phyloP scores from a whole-genome alignment of 2,797 vertebrate species.

The Sitta carolinensis region DNA sequence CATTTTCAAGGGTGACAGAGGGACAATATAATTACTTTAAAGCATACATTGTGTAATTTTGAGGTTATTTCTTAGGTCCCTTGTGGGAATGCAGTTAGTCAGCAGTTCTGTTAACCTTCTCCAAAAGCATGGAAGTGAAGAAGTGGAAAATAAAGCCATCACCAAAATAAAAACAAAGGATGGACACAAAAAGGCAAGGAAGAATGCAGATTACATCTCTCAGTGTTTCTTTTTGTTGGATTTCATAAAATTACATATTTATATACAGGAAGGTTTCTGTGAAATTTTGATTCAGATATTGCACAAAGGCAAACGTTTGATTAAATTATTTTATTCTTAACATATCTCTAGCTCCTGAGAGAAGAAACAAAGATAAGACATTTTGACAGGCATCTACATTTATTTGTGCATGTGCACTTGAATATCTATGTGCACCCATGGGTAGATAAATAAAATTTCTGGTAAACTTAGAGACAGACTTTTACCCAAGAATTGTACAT shows the following conservation, averaged over 20 bases:
- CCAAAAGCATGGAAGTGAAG: neutral
- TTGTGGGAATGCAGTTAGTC: neutral
- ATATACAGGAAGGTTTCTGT: neutral
- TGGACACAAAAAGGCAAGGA: neutral
- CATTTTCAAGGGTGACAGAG: neutral
- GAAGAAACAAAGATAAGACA: neutral
- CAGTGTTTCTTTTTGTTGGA: neutral
- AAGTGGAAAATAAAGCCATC: neutral
- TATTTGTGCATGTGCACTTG: neutral
- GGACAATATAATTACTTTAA: neutral
- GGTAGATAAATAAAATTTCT: neutral
- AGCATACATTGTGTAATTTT: neutral
- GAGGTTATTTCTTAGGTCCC: neutral
- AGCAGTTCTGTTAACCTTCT: neutral
- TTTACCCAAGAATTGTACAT: neutral
- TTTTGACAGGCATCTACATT: neutral
- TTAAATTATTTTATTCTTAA: neutral
- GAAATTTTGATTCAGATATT: neutral
- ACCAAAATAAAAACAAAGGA: slow-evolving; percentile 19
- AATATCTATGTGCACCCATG: neutral
- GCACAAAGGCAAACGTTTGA: neutral
- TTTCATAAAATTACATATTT: neutral
- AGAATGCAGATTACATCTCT: neutral
- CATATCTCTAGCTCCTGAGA: too few relatives aligned
- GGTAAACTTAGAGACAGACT: neutral